A percentile compares a stretch with the other conserved stretches of the same genome.
Conservation (phyloP, 2,797 vertebrate genomes). For the Clarias pachynema region DNA sequence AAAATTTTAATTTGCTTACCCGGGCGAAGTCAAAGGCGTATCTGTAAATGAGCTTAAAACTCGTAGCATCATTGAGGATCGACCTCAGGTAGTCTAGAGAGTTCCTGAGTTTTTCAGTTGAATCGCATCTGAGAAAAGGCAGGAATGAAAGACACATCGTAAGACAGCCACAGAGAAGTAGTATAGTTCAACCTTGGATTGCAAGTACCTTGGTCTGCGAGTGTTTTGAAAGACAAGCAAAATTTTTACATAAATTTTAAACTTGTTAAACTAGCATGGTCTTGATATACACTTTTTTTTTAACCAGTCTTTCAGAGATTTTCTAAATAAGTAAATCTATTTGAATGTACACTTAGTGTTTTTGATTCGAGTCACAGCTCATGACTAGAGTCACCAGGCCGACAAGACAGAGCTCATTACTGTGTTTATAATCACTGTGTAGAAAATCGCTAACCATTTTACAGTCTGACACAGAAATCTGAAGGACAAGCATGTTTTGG, state of each 20-base stretch:
- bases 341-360: not conserved
- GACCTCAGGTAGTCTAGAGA: slow-evolving; percentile 98
- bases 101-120: slow-evolving; percentile 96
- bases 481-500: not conserved
- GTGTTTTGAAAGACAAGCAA: too few species aligned
- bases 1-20: slow-evolving; percentile 78
- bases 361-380: not conserved
- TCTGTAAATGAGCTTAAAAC: slow-evolving; percentile 99
- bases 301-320: not conserved
- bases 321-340: not conserved
- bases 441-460: not conserved
- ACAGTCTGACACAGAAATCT: not conserved
- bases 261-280: too few species aligned
- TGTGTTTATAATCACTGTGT: not conserved
- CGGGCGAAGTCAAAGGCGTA: slow-evolving; percentile 99
- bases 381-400: not conserved
- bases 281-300: too few species aligned
- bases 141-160: not conserved
- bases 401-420: not conserved
- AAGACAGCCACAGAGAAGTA: not conserved
- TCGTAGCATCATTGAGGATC: slow-evolving; percentile 94
- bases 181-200: not conserved
- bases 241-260: too few species aligned
- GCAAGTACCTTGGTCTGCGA: too few species aligned
- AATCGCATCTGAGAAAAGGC: slow-evolving; percentile 85